Conservation (phyloP, 2,113 vertebrate species). For the Takifugu flavidus region DNA sequence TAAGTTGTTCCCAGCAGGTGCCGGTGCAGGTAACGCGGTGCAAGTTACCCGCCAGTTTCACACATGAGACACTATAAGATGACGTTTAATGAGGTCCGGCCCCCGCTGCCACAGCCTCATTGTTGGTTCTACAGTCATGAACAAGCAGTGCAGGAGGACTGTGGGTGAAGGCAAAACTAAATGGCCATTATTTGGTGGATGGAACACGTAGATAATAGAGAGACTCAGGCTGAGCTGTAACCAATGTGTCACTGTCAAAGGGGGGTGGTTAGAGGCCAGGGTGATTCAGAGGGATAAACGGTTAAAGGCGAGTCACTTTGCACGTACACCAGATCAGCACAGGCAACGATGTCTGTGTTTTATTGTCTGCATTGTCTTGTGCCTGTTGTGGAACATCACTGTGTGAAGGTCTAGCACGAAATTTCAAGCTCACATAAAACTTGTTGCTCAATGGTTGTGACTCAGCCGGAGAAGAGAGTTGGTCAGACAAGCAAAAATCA, state of each 20-base stretch:
- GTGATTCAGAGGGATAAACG: conserved; percentile 12
- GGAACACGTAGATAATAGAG: neutral
- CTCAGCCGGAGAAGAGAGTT: conserved; percentile 5
- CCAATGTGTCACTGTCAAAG: conserved; percentile 1
- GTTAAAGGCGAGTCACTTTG: conserved; percentile 26
- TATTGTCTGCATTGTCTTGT: too few relatives aligned
- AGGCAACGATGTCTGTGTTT: neutral
- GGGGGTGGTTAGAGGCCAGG: neutral
- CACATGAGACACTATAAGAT: too few relatives aligned
- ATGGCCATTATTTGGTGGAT: conserved; percentile 13
- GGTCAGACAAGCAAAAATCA: conserved; percentile 16
- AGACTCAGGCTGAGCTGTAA: conserved; percentile 1
- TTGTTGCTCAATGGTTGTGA: conserved; percentile 20
- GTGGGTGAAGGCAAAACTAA: neutral
- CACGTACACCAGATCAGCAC: neutral
- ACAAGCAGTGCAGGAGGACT: neutral
- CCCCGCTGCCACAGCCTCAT: neutral
- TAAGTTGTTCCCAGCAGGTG: too few relatives aligned
- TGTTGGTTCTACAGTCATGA: neutral
- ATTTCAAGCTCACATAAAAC: neutral
- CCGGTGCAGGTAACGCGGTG: too few relatives aligned
- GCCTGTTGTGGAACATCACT: too few relatives aligned
- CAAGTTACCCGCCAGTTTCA: too few relatives aligned
- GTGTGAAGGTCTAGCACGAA: too few relatives aligned
- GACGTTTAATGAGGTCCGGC: too few relatives aligned